Base-by-base conservation (phyloP, 2,888 invertebrate genomes). In the Brachylomia viminalis region DNA sequence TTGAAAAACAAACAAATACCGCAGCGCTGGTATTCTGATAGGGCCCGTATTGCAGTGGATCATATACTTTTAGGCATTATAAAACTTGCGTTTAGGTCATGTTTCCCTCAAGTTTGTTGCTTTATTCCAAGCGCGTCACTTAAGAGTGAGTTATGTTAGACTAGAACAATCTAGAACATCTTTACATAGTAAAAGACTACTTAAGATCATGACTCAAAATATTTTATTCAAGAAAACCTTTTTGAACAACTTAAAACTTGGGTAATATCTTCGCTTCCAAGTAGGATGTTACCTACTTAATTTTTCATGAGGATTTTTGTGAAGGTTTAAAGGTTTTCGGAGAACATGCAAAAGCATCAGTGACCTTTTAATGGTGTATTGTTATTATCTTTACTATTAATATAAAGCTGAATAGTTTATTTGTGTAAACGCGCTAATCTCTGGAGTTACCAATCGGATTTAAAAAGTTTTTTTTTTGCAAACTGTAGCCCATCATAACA, bases 161-260 rank as follows among this genome's bases (percentile, higher is more conserved):
- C 7, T 23, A 7, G 2, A 61, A 13, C 23, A 11, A 11, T 33
- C 5, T 6, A 33, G 20, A 33, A 11, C 2, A 23, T 11, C 0
- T 0, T 59, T 11, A 11, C n/a, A n/a, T 20, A 49, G 56, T 20
- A 20, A 42, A n/a, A 64, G 23, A 33, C 33, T 45, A 52, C 58
- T n/a, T 54, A 73, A 20, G 20, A 49, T 54, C 54, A 62, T 62
- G 47, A 47, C n/a, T 62, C 38, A 75, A 74, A 38, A 82, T 78
- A 66, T 78, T 64, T 83, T 79, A 82, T 70, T 83, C 47, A 69
- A n/a, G 58, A 38, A 68, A 47, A 69, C 38, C 79, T 59, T 33
- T 77, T 82, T 58, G 11, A 83, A 68, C 64, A 47, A 59, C 58
- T 59, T 61, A 70, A 58, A 83, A 83, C 54, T 83, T 69, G 17